phyloP scores from a whole-genome alignment of 23 tunicate species.

The Styela clava region DNA sequence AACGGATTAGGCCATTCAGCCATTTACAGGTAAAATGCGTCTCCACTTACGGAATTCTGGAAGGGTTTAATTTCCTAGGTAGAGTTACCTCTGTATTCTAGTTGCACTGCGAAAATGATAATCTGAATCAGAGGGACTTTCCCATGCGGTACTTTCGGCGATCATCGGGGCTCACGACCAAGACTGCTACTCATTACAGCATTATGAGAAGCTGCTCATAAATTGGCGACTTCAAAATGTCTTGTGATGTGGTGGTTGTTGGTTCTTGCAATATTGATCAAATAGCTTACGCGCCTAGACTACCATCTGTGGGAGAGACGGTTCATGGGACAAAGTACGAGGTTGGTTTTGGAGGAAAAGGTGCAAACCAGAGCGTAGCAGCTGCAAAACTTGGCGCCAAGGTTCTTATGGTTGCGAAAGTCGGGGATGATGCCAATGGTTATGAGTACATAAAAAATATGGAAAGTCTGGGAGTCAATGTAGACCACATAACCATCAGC shows the following conservation, averaged over 20 bases:
- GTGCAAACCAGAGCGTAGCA: constrained; percentile 93
- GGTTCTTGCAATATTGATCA: constrained; percentile 85
- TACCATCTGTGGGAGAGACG: constrained; percentile 81
- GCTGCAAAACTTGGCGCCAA: constrained; percentile 83
- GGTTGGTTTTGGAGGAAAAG: constrained; percentile 90
- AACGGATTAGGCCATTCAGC: no score
- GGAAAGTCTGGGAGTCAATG: constrained; percentile 35
- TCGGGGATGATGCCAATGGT: constrained; percentile 78
- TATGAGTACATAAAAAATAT: constrained; percentile 44
- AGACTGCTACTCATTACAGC: no score
- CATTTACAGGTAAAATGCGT: no score
- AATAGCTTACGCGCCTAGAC: constrained; percentile 53
- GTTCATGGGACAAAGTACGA: constrained; percentile 60
- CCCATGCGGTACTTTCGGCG: no score
- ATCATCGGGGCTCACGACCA: no score
- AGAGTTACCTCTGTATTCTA: no score
- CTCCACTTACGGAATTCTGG: no score
- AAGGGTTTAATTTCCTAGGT: no score
- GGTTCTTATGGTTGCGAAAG: constrained; percentile 67
- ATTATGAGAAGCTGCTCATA: no score
- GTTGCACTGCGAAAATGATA: no score
- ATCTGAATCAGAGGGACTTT: no score
- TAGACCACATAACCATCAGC: constrained; percentile 34
- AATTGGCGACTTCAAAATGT: no score
- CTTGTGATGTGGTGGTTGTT: constrained; percentile 42